Base-by-base conservation (phyloP, 2,113 vertebrate species). In the Genyomyrus donnyi region DNA sequence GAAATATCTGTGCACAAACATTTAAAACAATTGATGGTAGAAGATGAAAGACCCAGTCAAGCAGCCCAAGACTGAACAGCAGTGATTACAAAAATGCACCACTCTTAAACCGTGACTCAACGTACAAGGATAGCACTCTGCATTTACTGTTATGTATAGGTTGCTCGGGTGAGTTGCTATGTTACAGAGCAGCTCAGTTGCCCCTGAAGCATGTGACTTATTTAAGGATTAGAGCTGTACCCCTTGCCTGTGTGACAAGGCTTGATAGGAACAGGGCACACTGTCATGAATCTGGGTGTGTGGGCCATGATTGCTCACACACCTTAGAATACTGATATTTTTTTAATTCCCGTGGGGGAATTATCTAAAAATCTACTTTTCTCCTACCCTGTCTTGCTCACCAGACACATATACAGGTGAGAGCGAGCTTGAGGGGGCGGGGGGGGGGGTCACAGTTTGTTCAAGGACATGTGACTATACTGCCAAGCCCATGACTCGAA, bases 141-240 rank as follows among this genome's bases (percentile, higher is more conserved):
- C 35, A 6, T 80, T 80, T 42, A 17, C 74, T 42, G 74, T 42
- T 35, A 42, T 80, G 74, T 42, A 19, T 17, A 80, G 15, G 35
- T n/a, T 80, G 35, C 74, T 42, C 35, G 1, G 17, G 39, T n/a
- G 39, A 85, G 42, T n/a, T 85, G 39, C 83, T 42, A 48, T 85
- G 45, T 24, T 48, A 85, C 7, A 48, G 39, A n/a, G 0, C 24
- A 46, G 24, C 42, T 85, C 2, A n/a, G 46, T n/a, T 42, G 77
- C n/a, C 45, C 58, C 31, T 77, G 27, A 85, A 88, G 94, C 96
- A 96, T 96, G 96, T 96, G 96, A 96, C 89, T 96, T 96, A 93
- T 96, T 97, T 94, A 97, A 97, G 94, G 97, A 97, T 94, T 96
- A 97, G 0, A 94, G 93, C 56, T 97, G 96, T 88, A 95, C 96